phyloP scores from a whole-genome alignment of 2,888 invertebrate genomes.

The Cybosia mesomella region DNA sequence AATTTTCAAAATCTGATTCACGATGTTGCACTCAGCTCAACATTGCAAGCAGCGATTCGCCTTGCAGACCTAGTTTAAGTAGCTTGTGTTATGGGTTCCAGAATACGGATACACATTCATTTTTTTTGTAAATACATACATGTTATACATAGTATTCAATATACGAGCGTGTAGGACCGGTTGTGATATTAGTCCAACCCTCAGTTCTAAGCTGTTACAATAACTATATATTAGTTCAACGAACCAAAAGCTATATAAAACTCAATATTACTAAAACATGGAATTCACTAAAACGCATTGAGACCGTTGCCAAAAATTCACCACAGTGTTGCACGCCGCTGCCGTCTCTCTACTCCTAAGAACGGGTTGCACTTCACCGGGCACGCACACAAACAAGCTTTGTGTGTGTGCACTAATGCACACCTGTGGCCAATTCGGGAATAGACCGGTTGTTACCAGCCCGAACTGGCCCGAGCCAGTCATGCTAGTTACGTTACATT shows the following conservation, averaged over 20 bases:
- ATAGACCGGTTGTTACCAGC: constrained; percentile 59
- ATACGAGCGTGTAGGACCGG: too few relatives aligned
- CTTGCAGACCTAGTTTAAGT: too few relatives aligned
- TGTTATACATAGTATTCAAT: too few relatives aligned
- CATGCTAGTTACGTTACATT: constrained; percentile 40
- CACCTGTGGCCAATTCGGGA: constrained; percentile 73
- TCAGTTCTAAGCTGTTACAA: too few relatives aligned
- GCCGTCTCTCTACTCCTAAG: constrained; percentile 79
- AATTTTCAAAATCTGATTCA: too few relatives aligned
- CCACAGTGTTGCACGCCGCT: constrained; percentile 63
- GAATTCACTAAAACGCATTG: constrained; percentile 9
- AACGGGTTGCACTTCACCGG: constrained; percentile 84
- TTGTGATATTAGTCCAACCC: too few relatives aligned
- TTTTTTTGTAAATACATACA: too few relatives aligned
- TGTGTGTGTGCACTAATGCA: constrained; percentile 62
- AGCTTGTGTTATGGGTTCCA: too few relatives aligned
- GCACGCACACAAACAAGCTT: constrained; percentile 62
- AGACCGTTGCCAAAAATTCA: constrained; percentile 41
- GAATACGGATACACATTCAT: too few relatives aligned
- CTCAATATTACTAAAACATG: constrained; percentile 3
- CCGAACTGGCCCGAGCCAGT: constrained; percentile 42
- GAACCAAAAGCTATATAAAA: neutral
- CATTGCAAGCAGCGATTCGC: too few relatives aligned
- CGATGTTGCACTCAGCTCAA: too few relatives aligned
- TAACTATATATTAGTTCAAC: neutral